These are phyloP conservation scores for Epirrhoe alternata DNA, from an alignment of 2,888 invertebrate genomes.

Conservation along the genomic window DNA sequence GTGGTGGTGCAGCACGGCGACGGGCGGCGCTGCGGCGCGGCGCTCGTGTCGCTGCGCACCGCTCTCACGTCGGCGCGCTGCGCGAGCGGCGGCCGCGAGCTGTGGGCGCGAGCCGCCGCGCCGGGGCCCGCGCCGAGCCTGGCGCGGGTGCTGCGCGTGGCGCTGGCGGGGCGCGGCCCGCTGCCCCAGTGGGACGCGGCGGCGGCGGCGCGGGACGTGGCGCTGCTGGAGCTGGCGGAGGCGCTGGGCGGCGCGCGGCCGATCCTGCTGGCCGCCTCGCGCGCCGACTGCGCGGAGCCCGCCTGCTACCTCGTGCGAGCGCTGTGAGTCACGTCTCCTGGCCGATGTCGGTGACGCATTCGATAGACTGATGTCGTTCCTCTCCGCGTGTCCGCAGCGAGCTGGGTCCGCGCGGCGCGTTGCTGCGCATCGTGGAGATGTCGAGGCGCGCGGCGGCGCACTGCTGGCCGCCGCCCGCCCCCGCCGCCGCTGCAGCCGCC, in stretches of 20 bases:
- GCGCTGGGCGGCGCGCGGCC: slow-evolving; percentile 62
- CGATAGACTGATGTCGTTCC: neutral
- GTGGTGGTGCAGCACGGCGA: slow-evolving; percentile 55
- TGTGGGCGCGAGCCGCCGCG: slow-evolving; percentile 47
- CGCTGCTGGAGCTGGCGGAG: slow-evolving; percentile 65
- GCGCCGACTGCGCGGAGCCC: slow-evolving; percentile 50
- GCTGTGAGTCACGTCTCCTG: slow-evolving; percentile 16
- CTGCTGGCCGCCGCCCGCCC: slow-evolving; percentile 50
- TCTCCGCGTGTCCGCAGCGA: neutral
- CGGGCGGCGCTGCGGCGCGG: slow-evolving; percentile 51
- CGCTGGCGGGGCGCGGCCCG: slow-evolving; percentile 13
- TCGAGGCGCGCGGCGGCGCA: slow-evolving; percentile 52
- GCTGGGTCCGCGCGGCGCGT: slow-evolving; percentile 37
- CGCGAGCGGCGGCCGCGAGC: slow-evolving; percentile 42
- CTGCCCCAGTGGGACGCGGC: slow-evolving; percentile 37
- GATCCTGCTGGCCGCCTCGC: slow-evolving; percentile 61
- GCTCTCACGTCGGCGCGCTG: slow-evolving; percentile 37
- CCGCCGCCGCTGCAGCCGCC: neutral
- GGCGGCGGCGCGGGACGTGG: slow-evolving; percentile 54
- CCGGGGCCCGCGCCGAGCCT: slow-evolving; percentile 35
- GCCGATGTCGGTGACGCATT: neutral
- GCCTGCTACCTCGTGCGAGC: slow-evolving; percentile 60
- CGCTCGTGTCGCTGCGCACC: slow-evolving; percentile 38
- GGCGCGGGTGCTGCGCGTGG: slow-evolving; percentile 43
- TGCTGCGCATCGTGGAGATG: slow-evolving; percentile 53